Evolutionary conservation across 1,140 invertebrate genomes (phyloP).

Genomic region (Rhopalosiphum padi): DNA sequence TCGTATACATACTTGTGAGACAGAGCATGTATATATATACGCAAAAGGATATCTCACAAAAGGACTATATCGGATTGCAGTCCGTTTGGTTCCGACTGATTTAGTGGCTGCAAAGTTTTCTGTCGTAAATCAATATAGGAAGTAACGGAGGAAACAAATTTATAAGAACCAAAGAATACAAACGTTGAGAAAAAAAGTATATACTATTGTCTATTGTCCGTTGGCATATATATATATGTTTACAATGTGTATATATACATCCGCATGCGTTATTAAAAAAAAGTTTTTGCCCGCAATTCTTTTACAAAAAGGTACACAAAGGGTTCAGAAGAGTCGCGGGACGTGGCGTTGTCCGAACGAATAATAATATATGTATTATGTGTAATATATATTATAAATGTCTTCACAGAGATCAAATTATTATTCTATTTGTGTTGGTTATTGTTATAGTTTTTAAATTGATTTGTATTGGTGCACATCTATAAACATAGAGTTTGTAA

Average conservation of each 20-base stretch:
- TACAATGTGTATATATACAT: neutral
- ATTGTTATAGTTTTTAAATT: neutral
- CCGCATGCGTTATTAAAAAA: constrained; percentile 19
- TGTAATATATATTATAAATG: neutral
- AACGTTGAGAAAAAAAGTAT: neutral
- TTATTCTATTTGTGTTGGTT: neutral
- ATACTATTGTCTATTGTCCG: neutral
- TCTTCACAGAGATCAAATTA: neutral
- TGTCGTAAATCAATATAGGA: constrained; percentile 2
- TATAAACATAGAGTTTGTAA: neutral
- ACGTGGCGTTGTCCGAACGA: neutral
- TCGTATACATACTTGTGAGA: neutral
- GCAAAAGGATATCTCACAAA: neutral
- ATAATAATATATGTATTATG: neutral
- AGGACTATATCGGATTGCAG: constrained; percentile 4
- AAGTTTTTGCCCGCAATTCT: neutral
- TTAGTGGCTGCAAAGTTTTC: constrained; percentile 9
- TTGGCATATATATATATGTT: neutral
- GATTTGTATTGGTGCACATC: neutral
- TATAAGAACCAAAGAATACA: neutral
- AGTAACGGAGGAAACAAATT: constrained; percentile 14
- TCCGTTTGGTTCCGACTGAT: constrained; percentile 3
- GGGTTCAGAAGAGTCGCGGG: neutral
- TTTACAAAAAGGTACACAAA: neutral
- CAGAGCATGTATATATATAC: neutral